A percentile compares a stretch with the other conserved stretches of the same genome.
Conservation (phyloP, 2,888 invertebrate genomes). For the Acheta domesticus region DNA sequence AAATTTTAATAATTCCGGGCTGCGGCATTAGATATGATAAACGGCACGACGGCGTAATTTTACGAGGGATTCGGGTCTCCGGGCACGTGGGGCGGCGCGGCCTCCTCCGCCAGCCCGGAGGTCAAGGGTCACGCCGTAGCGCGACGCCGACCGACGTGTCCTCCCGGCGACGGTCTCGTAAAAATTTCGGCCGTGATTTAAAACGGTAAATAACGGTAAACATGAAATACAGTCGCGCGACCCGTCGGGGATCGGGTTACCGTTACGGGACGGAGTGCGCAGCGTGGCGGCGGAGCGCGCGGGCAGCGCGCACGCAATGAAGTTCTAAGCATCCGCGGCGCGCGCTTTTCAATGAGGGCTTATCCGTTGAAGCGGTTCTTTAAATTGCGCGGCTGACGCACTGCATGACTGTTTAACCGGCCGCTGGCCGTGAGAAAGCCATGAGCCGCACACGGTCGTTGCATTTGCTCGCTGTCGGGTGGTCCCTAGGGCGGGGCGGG, state of each 20-base stretch:
- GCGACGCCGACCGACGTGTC: neutral
- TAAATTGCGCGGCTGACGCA: neutral
- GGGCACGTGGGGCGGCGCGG: neutral
- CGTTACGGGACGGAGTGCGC: neutral
- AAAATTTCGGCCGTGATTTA: constrained; percentile 4
- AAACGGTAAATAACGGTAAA: constrained; percentile 18
- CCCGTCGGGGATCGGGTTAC: neutral
- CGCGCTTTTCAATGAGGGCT: neutral
- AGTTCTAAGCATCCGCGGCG: neutral
- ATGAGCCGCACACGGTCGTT: neutral
- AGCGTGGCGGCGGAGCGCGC: too few relatives aligned
- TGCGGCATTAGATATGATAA: neutral
- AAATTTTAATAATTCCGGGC: neutral
- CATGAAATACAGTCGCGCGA: neutral
- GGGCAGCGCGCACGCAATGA: neutral
- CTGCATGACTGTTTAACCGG: neutral
- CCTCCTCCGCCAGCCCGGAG: neutral
- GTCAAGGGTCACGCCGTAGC: neutral
- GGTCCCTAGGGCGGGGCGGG: too few relatives aligned
- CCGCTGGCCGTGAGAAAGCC: neutral
- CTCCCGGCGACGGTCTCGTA: neutral
- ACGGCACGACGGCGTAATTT: neutral
- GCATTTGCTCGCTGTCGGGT: too few relatives aligned
- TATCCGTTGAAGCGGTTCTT: neutral
- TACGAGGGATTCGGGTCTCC: constrained; percentile 1